Evolutionary conservation across 2,797 vertebrate species (phyloP).

Genomic region (Siniperca undulata): DNA sequence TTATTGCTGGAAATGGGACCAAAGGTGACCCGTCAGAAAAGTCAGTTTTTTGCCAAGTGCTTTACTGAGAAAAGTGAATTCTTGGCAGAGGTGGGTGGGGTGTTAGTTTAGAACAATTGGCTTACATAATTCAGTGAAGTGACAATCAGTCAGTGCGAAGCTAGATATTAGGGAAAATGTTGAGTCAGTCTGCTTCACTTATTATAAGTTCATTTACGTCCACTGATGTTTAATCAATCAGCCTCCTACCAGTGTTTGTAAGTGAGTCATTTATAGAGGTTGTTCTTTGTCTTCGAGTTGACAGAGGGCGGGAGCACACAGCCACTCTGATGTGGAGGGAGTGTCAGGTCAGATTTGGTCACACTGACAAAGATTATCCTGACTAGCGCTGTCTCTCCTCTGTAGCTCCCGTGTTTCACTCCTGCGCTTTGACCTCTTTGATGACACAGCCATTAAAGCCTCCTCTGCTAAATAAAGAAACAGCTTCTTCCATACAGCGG

Average conservation of each 20-base stretch:
- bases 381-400: constrained; percentile 31
- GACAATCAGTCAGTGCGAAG: constrained; percentile 20
- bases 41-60: neutral
- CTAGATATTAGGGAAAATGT: constrained; percentile 42
- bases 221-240: constrained; percentile 19
- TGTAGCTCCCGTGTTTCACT: constrained; percentile 9
- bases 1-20: neutral
- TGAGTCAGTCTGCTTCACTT: constrained; percentile 25
- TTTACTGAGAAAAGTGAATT: neutral
- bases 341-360: constrained; percentile 54
- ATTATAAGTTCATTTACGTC: constrained; percentile 31
- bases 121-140: constrained; percentile 43
- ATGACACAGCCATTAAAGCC: constrained; percentile 44
- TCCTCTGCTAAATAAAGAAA: constrained; percentile 75
- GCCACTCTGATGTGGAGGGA: constrained; percentile 36
- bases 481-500: constrained; percentile 63
- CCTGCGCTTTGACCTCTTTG: constrained; percentile 24
- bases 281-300: constrained; percentile 57
- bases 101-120: constrained; percentile 18
- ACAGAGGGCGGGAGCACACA: constrained; percentile 43
- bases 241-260: constrained; percentile 20
- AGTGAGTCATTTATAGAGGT: constrained; percentile 60
- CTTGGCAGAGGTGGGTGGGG: neutral
- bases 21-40: neutral
- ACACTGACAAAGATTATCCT: constrained; percentile 52